phyloP scores from a whole-genome alignment of 2,113 vertebrate species.

The Dasyornis broadbenti region DNA sequence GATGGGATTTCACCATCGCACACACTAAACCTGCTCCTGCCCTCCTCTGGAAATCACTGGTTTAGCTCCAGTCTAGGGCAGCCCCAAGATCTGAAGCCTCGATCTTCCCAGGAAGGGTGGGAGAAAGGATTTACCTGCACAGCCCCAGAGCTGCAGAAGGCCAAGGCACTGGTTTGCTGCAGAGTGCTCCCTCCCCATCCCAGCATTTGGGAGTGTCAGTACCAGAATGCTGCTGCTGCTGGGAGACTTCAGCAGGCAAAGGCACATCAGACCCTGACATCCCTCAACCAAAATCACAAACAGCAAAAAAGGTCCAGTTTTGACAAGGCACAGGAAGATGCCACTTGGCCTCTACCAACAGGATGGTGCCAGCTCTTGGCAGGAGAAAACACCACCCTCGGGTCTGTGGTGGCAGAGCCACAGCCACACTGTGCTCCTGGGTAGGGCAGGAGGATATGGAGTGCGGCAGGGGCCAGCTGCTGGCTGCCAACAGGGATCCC shows the following conservation, averaged over 20 bases:
- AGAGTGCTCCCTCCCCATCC: not conserved
- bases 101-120: not conserved
- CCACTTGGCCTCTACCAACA: not conserved
- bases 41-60: not conserved
- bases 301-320: not conserved
- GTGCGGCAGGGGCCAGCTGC: fast-evolving
- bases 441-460: not conserved
- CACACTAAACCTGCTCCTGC: not conserved
- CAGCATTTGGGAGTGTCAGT: not conserved
- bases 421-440: fast-evolving
- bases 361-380: not conserved
- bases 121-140: not conserved
- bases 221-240: not conserved
- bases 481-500: not conserved
- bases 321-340: not conserved
- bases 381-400: not conserved
- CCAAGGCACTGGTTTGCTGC: not conserved
- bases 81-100: not conserved
- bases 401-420: not conserved
- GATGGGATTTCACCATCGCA: not conserved
- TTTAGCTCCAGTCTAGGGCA: not conserved
- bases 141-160: not conserved
- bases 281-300: not conserved
- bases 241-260: not conserved
- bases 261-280: not conserved